Conservation (phyloP, 2,797 vertebrate genomes). For the Pantherophis alleghaniensis region DNA sequence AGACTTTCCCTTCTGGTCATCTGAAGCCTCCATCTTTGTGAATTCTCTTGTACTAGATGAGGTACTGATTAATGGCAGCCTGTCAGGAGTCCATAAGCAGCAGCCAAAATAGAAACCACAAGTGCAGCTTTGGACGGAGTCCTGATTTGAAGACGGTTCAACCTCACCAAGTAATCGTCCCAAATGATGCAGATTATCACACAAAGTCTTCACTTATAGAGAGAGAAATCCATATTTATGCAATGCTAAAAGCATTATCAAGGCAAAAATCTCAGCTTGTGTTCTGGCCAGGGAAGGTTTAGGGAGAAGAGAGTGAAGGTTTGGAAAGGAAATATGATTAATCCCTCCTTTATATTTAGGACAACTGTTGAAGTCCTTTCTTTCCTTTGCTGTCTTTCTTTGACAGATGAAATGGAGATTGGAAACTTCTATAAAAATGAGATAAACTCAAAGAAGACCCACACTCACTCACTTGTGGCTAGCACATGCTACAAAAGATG, state of each 20-base stretch:
- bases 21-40: not conserved
- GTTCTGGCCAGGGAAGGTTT: not conserved
- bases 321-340: not conserved
- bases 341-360: not conserved
- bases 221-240: conserved; percentile 10
- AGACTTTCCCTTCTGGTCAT: not conserved
- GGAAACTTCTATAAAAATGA: not conserved
- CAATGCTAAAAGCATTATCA: not conserved
- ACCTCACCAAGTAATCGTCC: conserved; percentile 19
- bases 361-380: not conserved
- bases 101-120: conserved; percentile 24
- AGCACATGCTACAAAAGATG: not conserved
- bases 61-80: not conserved
- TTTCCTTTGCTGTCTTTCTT: not conserved
- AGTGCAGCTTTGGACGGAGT: not conserved
- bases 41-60: not conserved
- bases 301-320: not conserved
- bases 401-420: not conserved
- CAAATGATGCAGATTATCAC: conserved; percentile 42
- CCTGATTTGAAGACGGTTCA: conserved; percentile 22
- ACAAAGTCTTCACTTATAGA: not conserved
- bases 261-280: not conserved
- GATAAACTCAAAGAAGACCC: not conserved
- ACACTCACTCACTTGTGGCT: not conserved
- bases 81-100: not conserved